Conservation (phyloP, 2,888 invertebrate species). For the Gymnocheta viridis region DNA sequence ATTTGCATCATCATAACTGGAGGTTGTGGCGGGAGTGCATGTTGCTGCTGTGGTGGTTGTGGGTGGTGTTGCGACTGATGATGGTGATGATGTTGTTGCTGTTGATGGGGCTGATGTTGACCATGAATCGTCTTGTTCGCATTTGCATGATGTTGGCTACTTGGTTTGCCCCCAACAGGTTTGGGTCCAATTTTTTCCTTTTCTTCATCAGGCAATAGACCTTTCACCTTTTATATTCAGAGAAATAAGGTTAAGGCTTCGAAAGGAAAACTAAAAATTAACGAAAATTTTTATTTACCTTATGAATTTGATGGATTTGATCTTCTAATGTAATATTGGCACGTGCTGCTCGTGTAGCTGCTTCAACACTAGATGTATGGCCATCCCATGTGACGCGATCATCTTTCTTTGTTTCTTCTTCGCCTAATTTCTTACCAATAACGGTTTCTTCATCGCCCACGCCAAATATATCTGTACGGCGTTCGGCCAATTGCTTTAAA, state of each 20-base stretch:
- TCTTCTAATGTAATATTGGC: constrained; percentile 98
- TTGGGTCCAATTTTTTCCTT: constrained; percentile 98
- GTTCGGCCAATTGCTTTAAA: constrained; percentile 96
- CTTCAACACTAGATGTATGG: constrained; percentile 97
- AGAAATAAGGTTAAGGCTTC: no score
- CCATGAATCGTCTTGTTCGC: constrained; percentile 70
- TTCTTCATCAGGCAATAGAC: constrained; percentile 95
- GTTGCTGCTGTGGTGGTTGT: constrained; percentile 71
- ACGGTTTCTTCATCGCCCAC: constrained; percentile 99
- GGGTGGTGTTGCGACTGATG: constrained; percentile 71
- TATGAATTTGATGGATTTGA: constrained; percentile 98
- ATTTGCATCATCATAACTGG: constrained; percentile 82
- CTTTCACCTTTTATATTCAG: constrained; percentile 85
- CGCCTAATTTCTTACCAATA: constrained; percentile 99
- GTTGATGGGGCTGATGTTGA: constrained; percentile 75
- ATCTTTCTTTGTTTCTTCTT: constrained; percentile 92
- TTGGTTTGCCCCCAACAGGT: constrained; percentile 84
- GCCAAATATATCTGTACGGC: constrained; percentile 99
- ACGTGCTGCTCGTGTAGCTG: constrained; percentile 95
- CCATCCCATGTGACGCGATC: constrained; percentile 99
- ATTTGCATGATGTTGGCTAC: constrained; percentile 78
- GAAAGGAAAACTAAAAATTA: not conserved
- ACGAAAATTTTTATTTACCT: constrained; percentile 83
- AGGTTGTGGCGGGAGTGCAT: constrained; percentile 77
- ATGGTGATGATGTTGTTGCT: constrained; percentile 71